phyloP scores from a whole-genome alignment of 2,888 invertebrate genomes.

The Poecilus cupreus region DNA sequence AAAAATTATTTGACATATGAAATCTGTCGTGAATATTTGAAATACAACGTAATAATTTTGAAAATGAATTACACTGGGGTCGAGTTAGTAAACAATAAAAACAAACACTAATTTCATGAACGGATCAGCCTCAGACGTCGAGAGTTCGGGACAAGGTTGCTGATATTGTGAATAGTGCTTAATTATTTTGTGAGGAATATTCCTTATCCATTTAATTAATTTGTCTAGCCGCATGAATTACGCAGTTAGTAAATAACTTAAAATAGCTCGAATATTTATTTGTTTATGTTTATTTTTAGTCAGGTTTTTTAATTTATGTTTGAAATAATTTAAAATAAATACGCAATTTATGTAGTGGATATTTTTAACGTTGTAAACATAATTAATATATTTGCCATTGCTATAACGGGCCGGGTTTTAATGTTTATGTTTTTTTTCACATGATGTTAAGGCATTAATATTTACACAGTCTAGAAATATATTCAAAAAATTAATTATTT shows the following conservation, averaged over 20 bases:
- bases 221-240: not conserved
- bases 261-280: no score
- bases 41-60: not conserved
- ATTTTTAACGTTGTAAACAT: no score
- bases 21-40: not conserved
- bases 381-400: no score
- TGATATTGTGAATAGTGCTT: not conserved
- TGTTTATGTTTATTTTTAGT: no score
- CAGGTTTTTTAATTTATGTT: no score
- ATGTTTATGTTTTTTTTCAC: no score
- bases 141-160: not conserved
- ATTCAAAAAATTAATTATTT: no score
- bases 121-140: not conserved
- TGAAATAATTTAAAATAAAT: no score
- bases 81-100: not conserved
- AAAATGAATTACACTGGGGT: not conserved
- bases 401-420: no score
- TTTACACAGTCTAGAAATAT: no score
- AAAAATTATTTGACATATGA: not conserved
- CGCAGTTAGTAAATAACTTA: not conserved
- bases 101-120: not conserved
- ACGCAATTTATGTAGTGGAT: no score
- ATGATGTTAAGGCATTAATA: no score
- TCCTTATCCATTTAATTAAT: not conserved
- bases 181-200: slow-evolving; percentile 5